Evolutionary conservation across 2,797 vertebrate species (phyloP).

Genomic region (Rallus crepitans): DNA sequence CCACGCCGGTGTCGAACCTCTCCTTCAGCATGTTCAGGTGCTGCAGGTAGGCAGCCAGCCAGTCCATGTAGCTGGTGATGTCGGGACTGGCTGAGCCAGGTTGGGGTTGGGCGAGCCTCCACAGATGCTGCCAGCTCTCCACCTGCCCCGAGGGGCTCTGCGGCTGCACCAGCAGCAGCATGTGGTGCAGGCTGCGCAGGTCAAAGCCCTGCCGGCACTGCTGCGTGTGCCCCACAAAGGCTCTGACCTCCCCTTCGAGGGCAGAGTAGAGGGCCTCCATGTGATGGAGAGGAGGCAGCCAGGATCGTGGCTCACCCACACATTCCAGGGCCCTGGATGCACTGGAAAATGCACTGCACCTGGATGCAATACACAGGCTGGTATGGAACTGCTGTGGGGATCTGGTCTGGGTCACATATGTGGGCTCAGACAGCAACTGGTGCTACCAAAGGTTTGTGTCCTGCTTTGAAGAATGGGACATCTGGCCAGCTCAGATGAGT

Average conservation of each 20-base stretch:
- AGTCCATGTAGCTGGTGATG: background rate
- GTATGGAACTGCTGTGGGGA: background rate
- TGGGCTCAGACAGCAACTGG: background rate
- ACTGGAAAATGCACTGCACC: background rate
- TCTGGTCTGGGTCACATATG: background rate
- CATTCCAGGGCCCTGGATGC: background rate
- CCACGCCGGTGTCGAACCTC: constrained; percentile 37
- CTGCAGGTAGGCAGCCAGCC: constrained; percentile 59
- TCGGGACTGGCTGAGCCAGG: background rate
- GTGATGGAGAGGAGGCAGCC: background rate
- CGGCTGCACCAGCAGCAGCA: constrained; percentile 23
- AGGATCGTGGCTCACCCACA: background rate
- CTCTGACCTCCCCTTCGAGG: constrained; percentile 34
- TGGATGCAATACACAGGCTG: background rate
- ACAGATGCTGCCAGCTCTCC: constrained; percentile 52
- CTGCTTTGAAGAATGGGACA: background rate
- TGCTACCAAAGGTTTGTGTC: background rate
- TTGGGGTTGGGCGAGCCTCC: background rate
- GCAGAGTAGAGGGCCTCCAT: constrained; percentile 62
- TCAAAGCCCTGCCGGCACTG: constrained; percentile 32
- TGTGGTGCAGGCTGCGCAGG: background rate
- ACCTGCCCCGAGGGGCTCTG: background rate
- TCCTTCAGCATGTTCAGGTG: constrained; percentile 50
- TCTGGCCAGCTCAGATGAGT: background rate
- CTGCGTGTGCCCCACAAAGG: constrained; percentile 31